These are phyloP conservation scores for Microctonus aethiopoides DNA, from an alignment of 2,888 invertebrate genomes.

Conservation along the genomic window DNA sequence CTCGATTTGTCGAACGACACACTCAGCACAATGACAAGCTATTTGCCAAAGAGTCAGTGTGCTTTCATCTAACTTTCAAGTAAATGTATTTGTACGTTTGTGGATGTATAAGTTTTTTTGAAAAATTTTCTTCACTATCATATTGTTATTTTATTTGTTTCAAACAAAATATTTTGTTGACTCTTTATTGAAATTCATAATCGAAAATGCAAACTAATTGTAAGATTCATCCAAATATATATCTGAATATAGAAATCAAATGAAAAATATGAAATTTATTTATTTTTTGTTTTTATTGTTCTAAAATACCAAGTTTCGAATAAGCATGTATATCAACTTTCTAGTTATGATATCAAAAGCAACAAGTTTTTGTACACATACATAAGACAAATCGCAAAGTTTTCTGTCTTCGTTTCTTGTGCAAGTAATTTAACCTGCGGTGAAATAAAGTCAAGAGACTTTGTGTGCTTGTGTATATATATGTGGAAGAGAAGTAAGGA, in stretches of 20 bases:
- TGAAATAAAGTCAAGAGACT: not conserved
- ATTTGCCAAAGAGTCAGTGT: slow-evolving; percentile 11
- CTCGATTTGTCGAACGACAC: not conserved
- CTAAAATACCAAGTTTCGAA: not conserved
- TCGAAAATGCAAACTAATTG: no score
- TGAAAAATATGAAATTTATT: not conserved
- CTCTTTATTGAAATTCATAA: no score
- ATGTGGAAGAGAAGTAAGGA: no score
- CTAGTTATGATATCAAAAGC: not conserved
- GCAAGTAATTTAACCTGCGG: not conserved
- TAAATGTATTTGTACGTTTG: not conserved
- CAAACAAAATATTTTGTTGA: no score
- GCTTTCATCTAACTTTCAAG: not conserved
- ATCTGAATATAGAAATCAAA: no score
- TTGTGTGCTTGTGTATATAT: no score
- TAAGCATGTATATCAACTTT: not conserved
- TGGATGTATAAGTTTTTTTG: no score
- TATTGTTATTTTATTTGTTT: no score
- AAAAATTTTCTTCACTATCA: no score
- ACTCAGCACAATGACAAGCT: slow-evolving; percentile 4
- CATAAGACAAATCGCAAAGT: not conserved
- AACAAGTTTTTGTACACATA: not conserved
- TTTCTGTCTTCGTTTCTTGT: not conserved
- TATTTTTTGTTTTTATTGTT: not conserved
- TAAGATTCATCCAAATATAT: no score